Evolutionary conservation across 2,888 invertebrate genomes (phyloP).

Genomic region (Diaperis boleti): DNA sequence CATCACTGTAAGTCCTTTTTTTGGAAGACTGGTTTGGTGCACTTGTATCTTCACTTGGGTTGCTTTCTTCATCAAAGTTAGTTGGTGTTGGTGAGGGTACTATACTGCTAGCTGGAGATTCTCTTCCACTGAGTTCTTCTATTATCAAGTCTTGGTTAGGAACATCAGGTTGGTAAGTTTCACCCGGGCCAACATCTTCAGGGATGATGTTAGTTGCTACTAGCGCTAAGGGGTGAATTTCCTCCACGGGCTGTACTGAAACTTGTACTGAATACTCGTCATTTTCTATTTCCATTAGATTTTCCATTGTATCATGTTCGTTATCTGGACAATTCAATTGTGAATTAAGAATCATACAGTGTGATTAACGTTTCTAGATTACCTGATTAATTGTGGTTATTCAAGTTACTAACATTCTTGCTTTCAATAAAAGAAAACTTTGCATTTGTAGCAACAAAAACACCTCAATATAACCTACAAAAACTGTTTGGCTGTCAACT

Average conservation of each 20-base stretch:
- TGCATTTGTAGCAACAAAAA: not conserved
- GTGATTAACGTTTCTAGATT: not conserved
- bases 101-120: slow-evolving; percentile 38
- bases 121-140: not conserved
- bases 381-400: not conserved
- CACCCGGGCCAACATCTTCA: not conserved
- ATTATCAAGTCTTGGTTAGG: not conserved
- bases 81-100: slow-evolving; percentile 40
- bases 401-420: too few species aligned
- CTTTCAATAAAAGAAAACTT: not conserved
- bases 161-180: not conserved
- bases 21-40: slow-evolving; percentile 33
- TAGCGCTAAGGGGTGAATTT: slow-evolving; percentile 28
- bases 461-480: not conserved
- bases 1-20: slow-evolving; percentile 51
- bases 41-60: slow-evolving; percentile 37
- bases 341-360: not conserved
- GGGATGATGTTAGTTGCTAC: slow-evolving; percentile 18
- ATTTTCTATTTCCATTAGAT: slow-evolving; percentile 46
- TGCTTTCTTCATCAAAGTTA: slow-evolving; percentile 45
- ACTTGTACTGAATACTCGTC: slow-evolving; percentile 25
- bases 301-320: slow-evolving; percentile 35
- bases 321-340: too few species aligned
- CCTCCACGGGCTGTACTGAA: not conserved
- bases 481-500: not conserved